A percentile compares a stretch with the other conserved stretches of the same genome.
These are phyloP conservation scores for Paramormyrops hopkinsi DNA, from an alignment of 2,797 vertebrate genomes.

Conservation along the genomic window DNA sequence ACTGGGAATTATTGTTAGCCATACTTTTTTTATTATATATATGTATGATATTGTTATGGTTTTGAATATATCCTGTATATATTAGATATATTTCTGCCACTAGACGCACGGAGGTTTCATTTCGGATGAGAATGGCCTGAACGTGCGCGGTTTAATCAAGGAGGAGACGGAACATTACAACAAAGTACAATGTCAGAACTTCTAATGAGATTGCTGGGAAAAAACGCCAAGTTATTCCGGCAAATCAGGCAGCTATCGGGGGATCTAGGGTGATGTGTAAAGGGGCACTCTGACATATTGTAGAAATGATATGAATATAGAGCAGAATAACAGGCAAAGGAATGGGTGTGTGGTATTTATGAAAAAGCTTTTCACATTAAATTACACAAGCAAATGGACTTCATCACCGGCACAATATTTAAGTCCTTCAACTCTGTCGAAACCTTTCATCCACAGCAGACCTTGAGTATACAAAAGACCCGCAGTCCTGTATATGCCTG, in stretches of 20 bases:
- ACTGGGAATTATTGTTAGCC: neutral
- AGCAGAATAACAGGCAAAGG: constrained; percentile 16
- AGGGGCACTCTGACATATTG: constrained; percentile 52
- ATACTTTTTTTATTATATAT: neutral
- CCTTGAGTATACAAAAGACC: constrained; percentile 8
- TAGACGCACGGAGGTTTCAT: constrained; percentile 1
- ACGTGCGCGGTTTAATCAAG: constrained; percentile 16
- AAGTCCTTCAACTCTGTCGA: neutral
- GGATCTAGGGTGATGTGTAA: constrained; percentile 62
- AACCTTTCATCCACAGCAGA: neutral
- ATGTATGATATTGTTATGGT: neutral
- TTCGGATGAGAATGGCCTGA: constrained; percentile 18
- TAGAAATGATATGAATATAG: constrained; percentile 65
- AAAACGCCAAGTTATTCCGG: constrained; percentile 67
- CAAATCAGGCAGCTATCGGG: constrained; percentile 63
- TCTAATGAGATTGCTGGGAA: constrained; percentile 55
- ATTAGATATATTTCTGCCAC: neutral
- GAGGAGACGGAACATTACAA: constrained; percentile 1
- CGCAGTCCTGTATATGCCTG: neutral
- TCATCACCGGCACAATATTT: neutral
- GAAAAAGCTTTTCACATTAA: constrained; percentile 10
- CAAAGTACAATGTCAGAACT: neutral
- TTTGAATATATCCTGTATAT: neutral
- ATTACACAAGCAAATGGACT: constrained; percentile 9
- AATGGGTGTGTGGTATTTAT: constrained; percentile 1